Evolutionary conservation across 2,113 vertebrate species (phyloP).

Genomic region (Manacus vitellinus): DNA sequence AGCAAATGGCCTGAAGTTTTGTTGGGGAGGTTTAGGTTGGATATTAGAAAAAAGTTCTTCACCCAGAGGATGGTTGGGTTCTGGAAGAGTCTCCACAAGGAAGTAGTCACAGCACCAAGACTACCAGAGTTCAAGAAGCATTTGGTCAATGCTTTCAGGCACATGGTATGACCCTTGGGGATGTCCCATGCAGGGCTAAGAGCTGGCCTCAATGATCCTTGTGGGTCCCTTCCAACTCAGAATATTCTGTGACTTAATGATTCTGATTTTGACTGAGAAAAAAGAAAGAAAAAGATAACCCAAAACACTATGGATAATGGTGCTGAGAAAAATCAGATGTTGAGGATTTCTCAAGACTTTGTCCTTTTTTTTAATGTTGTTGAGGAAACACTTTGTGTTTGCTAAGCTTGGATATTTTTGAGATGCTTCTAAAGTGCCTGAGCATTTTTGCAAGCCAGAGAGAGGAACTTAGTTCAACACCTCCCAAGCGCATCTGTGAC

Average conservation of each 20-base stretch:
- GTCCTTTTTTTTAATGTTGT: not conserved
- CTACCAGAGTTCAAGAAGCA: accelerated
- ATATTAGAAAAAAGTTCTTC: not conserved
- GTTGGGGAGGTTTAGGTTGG: not conserved
- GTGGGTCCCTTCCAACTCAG: not conserved
- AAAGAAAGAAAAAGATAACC: not conserved
- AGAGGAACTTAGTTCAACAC: not conserved
- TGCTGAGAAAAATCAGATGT: not conserved
- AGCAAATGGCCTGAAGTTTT: not conserved
- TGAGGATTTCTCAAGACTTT: not conserved
- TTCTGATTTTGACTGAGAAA: not conserved
- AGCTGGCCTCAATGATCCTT: not conserved
- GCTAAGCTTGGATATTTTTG: not conserved
- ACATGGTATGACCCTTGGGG: not conserved
- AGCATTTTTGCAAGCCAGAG: not conserved
- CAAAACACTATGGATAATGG: not conserved
- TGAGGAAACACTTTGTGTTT: not conserved
- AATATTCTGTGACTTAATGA: not conserved
- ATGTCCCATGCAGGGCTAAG: not conserved
- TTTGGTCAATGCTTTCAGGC: not conserved
- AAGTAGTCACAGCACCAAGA: not conserved
- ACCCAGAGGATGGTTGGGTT: not conserved
- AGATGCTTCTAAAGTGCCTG: not conserved
- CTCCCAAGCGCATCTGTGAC: not conserved
- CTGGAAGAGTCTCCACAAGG: not conserved